Conservation (phyloP, 2,113 vertebrate species). For the Mystacornis crossleyi region DNA sequence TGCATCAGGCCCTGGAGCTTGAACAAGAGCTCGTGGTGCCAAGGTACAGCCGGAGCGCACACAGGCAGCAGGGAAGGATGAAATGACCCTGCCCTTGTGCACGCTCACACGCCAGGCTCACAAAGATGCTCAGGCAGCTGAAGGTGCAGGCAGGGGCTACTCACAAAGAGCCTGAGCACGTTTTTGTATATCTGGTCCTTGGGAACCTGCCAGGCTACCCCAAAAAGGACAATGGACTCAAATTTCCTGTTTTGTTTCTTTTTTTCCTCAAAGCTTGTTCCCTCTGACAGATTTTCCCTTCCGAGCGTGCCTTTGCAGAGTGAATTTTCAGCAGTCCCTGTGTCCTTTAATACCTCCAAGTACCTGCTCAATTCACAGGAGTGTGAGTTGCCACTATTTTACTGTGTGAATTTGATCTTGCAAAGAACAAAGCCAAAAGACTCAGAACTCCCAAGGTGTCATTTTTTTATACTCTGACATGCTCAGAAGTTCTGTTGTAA, state of each 20-base stretch:
- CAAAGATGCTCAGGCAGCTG: neutral
- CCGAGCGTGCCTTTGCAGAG: neutral
- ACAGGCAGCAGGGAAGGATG: neutral
- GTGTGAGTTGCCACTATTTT: neutral
- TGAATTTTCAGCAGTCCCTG: neutral
- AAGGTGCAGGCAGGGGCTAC: neutral
- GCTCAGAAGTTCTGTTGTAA: neutral
- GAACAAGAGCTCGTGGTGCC: fast-evolving
- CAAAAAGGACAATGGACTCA: neutral
- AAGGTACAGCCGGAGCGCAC: fast-evolving
- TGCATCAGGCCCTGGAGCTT: neutral
- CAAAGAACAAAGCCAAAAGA: neutral
- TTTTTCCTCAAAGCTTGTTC: neutral
- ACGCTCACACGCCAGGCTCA: neutral
- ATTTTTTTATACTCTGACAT: neutral
- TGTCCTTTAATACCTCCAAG: neutral
- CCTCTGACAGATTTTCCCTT: neutral
- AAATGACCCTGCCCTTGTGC: fast-evolving
- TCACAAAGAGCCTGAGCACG: neutral
- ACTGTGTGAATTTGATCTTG: neutral
- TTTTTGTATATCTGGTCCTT: neutral
- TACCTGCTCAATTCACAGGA: neutral
- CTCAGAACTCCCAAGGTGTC: neutral
- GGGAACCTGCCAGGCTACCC: neutral
- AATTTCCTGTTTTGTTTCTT: neutral